phyloP scores from a whole-genome alignment of 2,888 invertebrate species.

The Campopleginae sp. region DNA sequence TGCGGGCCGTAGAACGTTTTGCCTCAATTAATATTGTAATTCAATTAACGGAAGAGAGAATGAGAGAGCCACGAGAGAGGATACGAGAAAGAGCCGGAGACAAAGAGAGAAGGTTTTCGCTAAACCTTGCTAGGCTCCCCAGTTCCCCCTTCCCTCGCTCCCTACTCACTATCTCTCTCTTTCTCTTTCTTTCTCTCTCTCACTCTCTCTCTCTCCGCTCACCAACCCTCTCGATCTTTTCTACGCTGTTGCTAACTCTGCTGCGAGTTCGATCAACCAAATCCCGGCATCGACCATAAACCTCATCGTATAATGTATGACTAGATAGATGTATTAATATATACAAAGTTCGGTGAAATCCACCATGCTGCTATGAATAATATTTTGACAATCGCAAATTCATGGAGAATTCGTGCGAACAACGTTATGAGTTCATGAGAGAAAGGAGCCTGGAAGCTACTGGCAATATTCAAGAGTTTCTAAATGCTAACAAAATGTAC shows the following conservation, averaged over 20 bases:
- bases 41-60: conserved; percentile 68
- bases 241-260: conserved; percentile 10
- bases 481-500: not conserved
- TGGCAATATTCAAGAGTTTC: conserved; percentile 13
- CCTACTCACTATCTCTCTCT: conserved; percentile 7
- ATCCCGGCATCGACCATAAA: conserved; percentile 56
- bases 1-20: conserved; percentile 63
- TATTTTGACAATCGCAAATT: conserved; percentile 58
- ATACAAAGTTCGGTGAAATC: conserved; percentile 48
- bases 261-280: conserved; percentile 55
- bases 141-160: conserved; percentile 22
- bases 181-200: conserved; percentile 6
- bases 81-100: not conserved
- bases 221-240: conserved; percentile 19
- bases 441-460: conserved; percentile 16
- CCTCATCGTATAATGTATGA: conserved; percentile 39
- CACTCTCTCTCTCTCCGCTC: conserved; percentile 14
- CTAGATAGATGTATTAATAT: conserved; percentile 4
- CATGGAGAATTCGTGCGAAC: conserved; percentile 28
- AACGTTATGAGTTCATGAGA: not conserved
- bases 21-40: conserved; percentile 72
- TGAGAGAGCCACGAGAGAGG: conserved; percentile 45
- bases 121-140: conserved; percentile 53
- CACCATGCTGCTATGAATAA: conserved; percentile 60
- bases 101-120: conserved; percentile 38